These are phyloP conservation scores for Merops nubicus DNA, from an alignment of 2,113 vertebrate genomes.

Conservation along the genomic window DNA sequence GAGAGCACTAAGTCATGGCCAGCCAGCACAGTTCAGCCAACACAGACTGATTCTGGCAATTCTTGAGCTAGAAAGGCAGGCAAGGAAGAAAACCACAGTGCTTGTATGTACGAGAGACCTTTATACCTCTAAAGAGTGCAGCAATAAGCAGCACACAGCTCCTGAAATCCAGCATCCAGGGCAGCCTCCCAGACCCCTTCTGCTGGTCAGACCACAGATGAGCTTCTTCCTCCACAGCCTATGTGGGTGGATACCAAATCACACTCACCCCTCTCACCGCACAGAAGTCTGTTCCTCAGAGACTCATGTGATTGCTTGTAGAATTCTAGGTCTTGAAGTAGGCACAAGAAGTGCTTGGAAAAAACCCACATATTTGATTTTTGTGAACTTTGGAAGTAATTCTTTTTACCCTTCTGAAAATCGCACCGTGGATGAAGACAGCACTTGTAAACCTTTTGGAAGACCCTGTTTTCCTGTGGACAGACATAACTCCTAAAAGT, in stretches of 20 bases:
- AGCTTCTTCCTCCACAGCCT: neutral
- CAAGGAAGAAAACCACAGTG: neutral
- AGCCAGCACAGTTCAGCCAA: slow-evolving; percentile 1
- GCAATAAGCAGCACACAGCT: neutral
- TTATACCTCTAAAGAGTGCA: neutral
- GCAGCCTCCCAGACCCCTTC: neutral
- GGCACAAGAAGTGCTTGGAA: neutral
- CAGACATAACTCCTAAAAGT: neutral
- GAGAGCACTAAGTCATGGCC: neutral
- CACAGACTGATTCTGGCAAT: neutral
- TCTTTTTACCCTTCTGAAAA: neutral
- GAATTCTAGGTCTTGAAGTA: slow-evolving; percentile 1
- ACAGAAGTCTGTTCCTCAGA: neutral
- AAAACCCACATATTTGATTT: neutral
- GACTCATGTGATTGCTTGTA: neutral
- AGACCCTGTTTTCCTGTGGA: neutral
- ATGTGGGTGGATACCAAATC: neutral
- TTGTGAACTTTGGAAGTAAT: neutral
- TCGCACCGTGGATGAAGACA: neutral
- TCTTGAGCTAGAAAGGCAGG: neutral
- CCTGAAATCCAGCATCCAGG: neutral
- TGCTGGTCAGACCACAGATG: neutral
- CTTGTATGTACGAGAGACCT: neutral
- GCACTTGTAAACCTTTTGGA: neutral
- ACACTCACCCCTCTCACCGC: neutral